These are phyloP conservation scores for Pseudolaguvia tuberculata DNA, from an alignment of 2,113 vertebrate species.

Conservation along the genomic window DNA sequence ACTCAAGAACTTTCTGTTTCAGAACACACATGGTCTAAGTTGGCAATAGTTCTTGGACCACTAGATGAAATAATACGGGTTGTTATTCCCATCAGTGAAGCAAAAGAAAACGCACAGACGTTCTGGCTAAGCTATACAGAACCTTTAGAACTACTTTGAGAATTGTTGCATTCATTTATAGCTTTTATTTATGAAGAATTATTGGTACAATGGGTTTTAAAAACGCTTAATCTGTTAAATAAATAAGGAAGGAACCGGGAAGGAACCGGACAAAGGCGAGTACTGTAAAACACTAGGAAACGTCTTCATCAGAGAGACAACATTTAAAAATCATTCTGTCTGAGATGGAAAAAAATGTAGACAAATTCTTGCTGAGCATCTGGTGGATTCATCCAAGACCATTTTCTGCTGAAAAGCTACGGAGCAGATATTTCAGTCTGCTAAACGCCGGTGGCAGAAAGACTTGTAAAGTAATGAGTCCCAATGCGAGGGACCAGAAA, in stretches of 20 bases:
- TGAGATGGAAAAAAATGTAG: conserved; percentile 1
- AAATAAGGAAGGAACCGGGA: not conserved
- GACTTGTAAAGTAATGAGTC: not conserved
- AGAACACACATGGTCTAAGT: not conserved
- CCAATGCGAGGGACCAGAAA: too few relatives aligned
- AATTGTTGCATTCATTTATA: not conserved
- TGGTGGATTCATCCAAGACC: conserved; percentile 8
- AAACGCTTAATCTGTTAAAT: not conserved
- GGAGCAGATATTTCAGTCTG: not conserved
- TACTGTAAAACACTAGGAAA: not conserved
- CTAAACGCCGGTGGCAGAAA: not conserved
- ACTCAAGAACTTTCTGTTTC: not conserved
- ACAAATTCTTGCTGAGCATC: conserved; percentile 14
- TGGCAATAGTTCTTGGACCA: not conserved
- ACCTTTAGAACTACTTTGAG: not conserved
- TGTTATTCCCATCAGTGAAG: not conserved
- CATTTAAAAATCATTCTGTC: conserved; percentile 1
- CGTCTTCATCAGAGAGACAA: conserved; percentile 7
- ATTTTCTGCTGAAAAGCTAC: not conserved
- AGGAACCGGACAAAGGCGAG: not conserved
- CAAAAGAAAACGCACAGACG: not conserved
- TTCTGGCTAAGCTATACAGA: not conserved
- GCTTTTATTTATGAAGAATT: not conserved
- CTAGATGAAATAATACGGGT: not conserved
- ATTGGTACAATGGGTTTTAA: not conserved